Evolutionary conservation across 1,140 invertebrate genomes (phyloP), one percentile per base, ranked within the genome.

Genomic region (Lordiphosa mommai): DNA sequence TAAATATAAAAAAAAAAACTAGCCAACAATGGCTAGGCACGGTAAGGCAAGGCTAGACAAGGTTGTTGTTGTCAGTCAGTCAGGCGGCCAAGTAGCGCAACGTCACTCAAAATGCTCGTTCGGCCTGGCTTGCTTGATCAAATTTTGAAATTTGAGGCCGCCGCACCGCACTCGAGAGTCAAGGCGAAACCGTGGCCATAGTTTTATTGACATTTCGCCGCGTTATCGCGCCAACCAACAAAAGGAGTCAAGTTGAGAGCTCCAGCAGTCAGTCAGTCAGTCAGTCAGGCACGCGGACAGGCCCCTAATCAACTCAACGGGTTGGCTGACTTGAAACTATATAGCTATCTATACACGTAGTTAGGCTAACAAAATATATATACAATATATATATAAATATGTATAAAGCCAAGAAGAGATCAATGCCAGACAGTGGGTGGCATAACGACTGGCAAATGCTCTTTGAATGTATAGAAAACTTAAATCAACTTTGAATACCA

Each of bases 121-220:
- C 34, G 60, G 37, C 34, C 32, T 46, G 38, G 63, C 43, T 60
- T 65, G 40, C 40, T 58, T 63, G 72, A 71, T 60, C 49, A 72
- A 72, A 52, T 82, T 80, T 70, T 71, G 55, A 76, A 80, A 76
- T 84, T 82, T 84, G 77, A 84, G 66, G 76, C 77, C 61, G 57
- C 55, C 57, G 13, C 37, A 38, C 9, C 20, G 40, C 59, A 47
- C 58, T 68, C 59, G 57, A 80, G 61, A 71, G 76, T 74, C 74
- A 80, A 82, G 76, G 74, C 74, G 50, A 82, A 48, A 71, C 76
- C 57, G 69, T 79, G 76, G 66, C 74, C 61, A 76, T 84, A 72
- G 58, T 76, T 76, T 77, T 82, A 84, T 82, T 82, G 76, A 82
- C 76, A 84, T 82, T 76, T 82, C 77, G 53, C 61, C 76, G 76